Percentiles rank a stretch among this genome's conserved stretches.
These are phyloP conservation scores for Falcunculus frontatus DNA, from an alignment of 2,113 vertebrate species.

Conservation along the genomic window DNA sequence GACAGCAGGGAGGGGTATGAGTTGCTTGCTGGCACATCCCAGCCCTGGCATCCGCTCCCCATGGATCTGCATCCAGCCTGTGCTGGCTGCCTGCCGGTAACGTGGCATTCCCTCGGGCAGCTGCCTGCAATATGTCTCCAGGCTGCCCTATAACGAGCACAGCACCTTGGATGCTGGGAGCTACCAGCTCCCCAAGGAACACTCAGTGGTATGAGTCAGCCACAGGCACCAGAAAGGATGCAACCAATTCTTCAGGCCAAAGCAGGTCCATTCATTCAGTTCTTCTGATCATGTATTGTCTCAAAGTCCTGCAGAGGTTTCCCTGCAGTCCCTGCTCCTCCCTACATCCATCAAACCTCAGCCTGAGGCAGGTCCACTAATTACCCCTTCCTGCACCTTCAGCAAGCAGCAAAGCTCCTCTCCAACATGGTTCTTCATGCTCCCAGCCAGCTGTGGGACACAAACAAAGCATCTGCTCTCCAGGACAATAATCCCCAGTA, in stretches of 20 bases:
- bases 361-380: neutral
- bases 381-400: neutral
- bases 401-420: neutral
- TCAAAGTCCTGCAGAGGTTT: neutral
- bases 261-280: neutral
- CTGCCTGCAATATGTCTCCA: neutral
- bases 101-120: neutral
- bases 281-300: neutral
- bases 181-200: neutral
- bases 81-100: neutral
- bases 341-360: neutral
- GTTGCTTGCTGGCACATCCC: neutral
- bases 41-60: neutral
- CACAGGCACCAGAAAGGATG: neutral
- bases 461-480: neutral
- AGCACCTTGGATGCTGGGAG: neutral
- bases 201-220: neutral
- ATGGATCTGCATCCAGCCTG: neutral
- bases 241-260: neutral
- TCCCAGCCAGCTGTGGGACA: neutral
- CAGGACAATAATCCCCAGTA: neutral
- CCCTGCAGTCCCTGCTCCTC: neutral
- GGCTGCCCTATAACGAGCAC: neutral
- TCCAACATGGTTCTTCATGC: fast-evolving
- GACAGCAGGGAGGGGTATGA: neutral